Conservation (phyloP, 1,140 invertebrate species). For the Lepidurus arcticus region DNA sequence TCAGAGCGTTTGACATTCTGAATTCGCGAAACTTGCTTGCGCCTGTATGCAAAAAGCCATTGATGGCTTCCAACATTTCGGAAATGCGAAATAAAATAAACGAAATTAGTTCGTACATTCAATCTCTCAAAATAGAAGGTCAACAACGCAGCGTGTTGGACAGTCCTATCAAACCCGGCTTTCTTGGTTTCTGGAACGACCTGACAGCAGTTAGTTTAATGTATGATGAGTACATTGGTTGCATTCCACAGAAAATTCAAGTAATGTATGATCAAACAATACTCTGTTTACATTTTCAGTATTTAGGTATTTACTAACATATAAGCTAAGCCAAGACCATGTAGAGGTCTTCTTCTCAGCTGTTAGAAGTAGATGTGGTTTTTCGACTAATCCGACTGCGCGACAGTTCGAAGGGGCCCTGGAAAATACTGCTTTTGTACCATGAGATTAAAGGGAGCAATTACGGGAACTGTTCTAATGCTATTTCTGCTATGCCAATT, state of each 20-base stretch:
- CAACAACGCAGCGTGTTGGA: not conserved
- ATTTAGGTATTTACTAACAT: not conserved
- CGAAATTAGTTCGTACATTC: not conserved
- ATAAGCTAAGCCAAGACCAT: conserved; percentile 22
- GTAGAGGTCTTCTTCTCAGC: conserved; percentile 11
- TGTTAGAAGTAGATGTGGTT: not conserved
- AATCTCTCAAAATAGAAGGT: not conserved
- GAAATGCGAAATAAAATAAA: not conserved
- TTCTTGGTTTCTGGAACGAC: not conserved
- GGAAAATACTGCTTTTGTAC: no score
- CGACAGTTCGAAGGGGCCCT: no score
- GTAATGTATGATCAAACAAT: not conserved
- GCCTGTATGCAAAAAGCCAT: not conserved
- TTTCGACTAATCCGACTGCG: no score
- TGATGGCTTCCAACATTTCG: not conserved
- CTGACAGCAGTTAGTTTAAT: not conserved
- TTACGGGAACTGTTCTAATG: no score
- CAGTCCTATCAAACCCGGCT: not conserved
- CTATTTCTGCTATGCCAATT: no score
- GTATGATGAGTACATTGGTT: not conserved
- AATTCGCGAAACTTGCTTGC: not conserved
- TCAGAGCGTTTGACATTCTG: conserved; percentile 1
- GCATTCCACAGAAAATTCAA: not conserved
- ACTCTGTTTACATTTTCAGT: not conserved
- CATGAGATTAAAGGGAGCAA: no score